Evolutionary conservation across 2,888 invertebrate genomes (phyloP).

Genomic region (Sussaba pulchella): DNA sequence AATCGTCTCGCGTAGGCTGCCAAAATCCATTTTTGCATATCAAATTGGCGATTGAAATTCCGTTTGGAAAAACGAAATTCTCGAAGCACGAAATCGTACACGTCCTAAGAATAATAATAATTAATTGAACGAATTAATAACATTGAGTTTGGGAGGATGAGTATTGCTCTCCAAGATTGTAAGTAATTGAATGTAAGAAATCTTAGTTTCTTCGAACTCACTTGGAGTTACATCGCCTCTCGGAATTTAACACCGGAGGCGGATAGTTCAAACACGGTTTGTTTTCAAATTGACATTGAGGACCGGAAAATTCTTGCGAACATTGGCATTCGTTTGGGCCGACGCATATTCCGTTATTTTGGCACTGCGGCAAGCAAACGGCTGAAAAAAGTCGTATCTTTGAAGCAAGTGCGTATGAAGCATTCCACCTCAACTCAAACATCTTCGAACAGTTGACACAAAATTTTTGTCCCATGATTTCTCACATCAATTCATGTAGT

Average conservation of each 20-base stretch:
- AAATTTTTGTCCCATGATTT: no score
- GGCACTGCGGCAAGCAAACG: conserved; percentile 90
- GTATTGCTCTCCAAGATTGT: no score
- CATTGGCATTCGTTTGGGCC: conserved; percentile 92
- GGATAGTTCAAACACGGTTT: conserved; percentile 90
- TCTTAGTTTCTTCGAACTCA: conserved; percentile 84
- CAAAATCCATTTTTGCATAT: conserved; percentile 90
- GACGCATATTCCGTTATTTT: conserved; percentile 93
- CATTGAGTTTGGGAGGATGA: no score
- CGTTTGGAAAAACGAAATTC: conserved; percentile 90
- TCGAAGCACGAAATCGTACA: conserved; percentile 89
- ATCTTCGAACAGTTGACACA: no score
- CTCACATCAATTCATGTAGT: no score
- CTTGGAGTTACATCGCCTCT: conserved; percentile 88
- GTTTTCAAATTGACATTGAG: conserved; percentile 90
- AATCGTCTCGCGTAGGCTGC: conserved; percentile 88
- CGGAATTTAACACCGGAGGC: conserved; percentile 88
- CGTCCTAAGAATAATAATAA: conserved; percentile 83
- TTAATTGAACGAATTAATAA: conserved; percentile 1
- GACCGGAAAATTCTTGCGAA: conserved; percentile 89
- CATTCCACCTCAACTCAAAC: no score
- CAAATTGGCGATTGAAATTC: conserved; percentile 88
- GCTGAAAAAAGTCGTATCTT: conserved; percentile 85
- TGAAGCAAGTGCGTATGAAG: no score
- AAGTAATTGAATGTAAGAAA: no score